phyloP scores from a whole-genome alignment of 2,113 vertebrate species.

The Cyanocitta stelleri region DNA sequence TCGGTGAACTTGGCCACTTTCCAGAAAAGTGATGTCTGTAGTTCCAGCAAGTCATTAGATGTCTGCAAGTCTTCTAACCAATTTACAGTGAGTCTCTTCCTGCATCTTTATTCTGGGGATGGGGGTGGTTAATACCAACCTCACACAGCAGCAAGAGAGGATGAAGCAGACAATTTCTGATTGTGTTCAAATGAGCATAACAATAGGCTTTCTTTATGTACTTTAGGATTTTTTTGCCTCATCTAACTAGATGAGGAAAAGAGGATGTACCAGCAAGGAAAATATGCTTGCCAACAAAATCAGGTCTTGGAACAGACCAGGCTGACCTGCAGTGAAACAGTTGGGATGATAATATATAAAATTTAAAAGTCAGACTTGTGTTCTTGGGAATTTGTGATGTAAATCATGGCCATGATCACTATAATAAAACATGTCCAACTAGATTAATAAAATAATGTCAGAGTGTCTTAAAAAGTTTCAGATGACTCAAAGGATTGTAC shows the following conservation, averaged over 20 bases:
- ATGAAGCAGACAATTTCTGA: background rate
- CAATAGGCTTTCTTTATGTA: background rate
- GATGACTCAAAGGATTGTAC: background rate
- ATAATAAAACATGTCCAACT: background rate
- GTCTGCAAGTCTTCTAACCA: background rate
- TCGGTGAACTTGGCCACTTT: background rate
- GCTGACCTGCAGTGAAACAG: background rate
- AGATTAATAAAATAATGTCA: background rate
- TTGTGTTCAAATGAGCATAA: background rate
- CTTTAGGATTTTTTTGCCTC: background rate
- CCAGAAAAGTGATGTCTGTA: background rate
- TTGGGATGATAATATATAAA: background rate
- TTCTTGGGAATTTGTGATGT: background rate
- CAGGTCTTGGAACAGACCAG: background rate
- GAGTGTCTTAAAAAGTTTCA: background rate
- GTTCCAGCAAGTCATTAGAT: background rate
- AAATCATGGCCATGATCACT: background rate
- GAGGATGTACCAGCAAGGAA: background rate
- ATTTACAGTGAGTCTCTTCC: background rate
- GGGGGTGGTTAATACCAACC: background rate
- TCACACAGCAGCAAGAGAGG: background rate
- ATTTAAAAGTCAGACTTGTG: background rate
- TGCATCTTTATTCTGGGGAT: background rate
- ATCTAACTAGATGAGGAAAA: background rate
- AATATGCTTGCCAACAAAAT: background rate